Evolutionary conservation across 1,140 invertebrate species (phyloP), one percentile per base, ranked within the genome.

Genomic region (Drosophila lowei): DNA sequence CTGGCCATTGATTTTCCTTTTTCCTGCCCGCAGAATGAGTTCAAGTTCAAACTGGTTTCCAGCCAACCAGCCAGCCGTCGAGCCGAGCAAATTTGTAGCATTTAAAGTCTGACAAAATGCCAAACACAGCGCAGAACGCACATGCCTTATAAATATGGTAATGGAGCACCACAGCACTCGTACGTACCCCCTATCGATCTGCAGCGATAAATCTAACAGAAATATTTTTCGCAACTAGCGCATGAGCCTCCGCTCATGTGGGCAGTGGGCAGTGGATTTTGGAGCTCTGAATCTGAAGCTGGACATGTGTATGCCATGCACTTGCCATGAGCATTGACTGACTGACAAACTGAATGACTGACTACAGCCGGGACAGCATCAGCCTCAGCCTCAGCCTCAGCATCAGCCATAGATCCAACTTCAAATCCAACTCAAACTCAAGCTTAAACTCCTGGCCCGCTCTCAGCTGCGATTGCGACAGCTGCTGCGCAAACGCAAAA

Each of bases 291-390:
- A 2, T 2, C 30, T 34, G 30, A 34, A 83, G 55, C 57, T 71
- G 72, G 81, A 84, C 80, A 84, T 84, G 80, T 84, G 80, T 86
- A 65, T 71, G 79, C 72, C 80, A 84, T 79, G 81, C 81, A 85
- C 83, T 85, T 77, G 77, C 56, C 30, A 30, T 30, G 30, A 30
- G 3, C 61, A 80, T 46, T 59, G 72, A 79, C 72, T 80, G 61
- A 58, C 54, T 23, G 42, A 71, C 56, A 55, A 38, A 53, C 60
- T 60, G 62, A 71, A 55, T 79, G 63, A 68, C 62, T 77, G 61
- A 77, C 71, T 71, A 54, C 48, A 72, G 23, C 23, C 23, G 5
- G 23, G 23, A 25, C 23, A 25, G 23, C 23, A 25, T 23, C 1
- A 1, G 16, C 16, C 0, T 25, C 23, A 1, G 16, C 16, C 0